phyloP scores from a whole-genome alignment of 2,113 vertebrate species.

The Vidua macroura region DNA sequence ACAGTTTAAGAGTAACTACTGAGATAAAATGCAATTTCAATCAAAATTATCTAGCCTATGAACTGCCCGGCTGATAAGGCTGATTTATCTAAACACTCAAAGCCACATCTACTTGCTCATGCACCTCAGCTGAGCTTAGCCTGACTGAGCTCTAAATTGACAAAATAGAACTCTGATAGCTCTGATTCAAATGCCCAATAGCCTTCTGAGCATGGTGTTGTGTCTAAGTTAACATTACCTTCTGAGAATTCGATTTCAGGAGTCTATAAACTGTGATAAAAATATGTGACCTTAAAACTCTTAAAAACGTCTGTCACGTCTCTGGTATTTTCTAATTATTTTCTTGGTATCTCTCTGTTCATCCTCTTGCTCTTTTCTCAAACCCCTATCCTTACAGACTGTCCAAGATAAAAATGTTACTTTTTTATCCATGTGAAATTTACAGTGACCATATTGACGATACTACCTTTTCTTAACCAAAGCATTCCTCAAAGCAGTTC shows the following conservation, averaged over 20 bases:
- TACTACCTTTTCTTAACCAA: neutral
- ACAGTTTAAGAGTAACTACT: neutral
- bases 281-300: neutral
- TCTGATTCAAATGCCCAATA: neutral
- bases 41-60: neutral
- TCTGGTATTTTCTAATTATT: neutral
- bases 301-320: neutral
- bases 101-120: neutral
- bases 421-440: neutral
- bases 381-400: neutral
- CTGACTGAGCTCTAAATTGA: neutral
- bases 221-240: neutral
- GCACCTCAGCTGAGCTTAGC: neutral
- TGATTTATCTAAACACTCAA: neutral
- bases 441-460: neutral
- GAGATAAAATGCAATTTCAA: neutral
- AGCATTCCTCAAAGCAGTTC: neutral
- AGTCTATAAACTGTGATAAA: neutral
- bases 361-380: neutral
- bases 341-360: neutral
- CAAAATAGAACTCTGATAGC: neutral
- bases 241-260: neutral
- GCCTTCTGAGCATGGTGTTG: neutral
- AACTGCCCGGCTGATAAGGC: neutral
- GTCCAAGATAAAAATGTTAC: neutral